Evolutionary conservation across 2,113 vertebrate genomes (phyloP), one percentile per base, ranked within the genome.

Genomic region (Anguilla japonica): DNA sequence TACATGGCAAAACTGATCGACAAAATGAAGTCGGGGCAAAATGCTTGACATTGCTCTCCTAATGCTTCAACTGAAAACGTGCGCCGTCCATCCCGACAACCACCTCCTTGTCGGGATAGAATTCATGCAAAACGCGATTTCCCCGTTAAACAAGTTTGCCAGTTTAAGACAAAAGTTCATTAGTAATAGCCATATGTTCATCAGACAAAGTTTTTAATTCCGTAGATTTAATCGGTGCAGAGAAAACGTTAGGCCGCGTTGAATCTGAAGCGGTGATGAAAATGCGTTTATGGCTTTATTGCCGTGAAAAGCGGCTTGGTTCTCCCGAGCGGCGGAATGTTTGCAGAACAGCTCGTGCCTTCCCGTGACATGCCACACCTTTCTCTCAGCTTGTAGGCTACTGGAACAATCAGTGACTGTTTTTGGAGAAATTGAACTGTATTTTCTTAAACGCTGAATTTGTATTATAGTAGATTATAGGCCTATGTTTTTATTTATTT

Each of bases 331-430:
- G 26, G 18, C 89, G 92, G 89, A 94, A 91, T 95, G 93, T 96
- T 97, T 96, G 91, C 94, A 89, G 89, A 94, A 84, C 34, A 56
- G 90, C 90, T 96, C 71, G 87, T 83, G 94, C 88, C 89, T 94
- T 87, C 82, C 89, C 92, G 93, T 91, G 93, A 97, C 93, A 96
- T 96, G 94, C 91, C 91, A 41, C 93, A 94, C 89, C 89, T 90
- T 89, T 92, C 87, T 92, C 91, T 87, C 87, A 95, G 88, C 56
- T 83, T 81, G 81, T 86, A 40, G 50, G 50, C 9, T 14, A 53
- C 41, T 78, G 5, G 41, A 40, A 89, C 86, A 88, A 79, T 82
- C 22, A 71, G 41, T 78, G 60, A 86, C 83, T 89, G 63, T 75
- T 90, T 39, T 63, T 83, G 14, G 41, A 50, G 14, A 82, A 46